These are phyloP conservation scores for Epinotia brunnichana DNA, from an alignment of 2,888 invertebrate species.

Conservation along the genomic window DNA sequence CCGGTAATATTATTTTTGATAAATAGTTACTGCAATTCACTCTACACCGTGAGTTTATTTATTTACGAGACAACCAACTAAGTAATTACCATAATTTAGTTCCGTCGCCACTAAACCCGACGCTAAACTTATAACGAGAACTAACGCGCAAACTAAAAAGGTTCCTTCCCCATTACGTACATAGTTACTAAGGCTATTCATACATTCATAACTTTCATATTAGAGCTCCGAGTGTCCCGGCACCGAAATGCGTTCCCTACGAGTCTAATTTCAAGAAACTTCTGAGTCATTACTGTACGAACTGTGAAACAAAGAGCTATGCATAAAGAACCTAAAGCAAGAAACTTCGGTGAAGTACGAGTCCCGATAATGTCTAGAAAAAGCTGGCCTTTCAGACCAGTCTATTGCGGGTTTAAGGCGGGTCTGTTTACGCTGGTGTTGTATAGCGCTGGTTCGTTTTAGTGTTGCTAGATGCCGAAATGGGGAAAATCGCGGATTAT, in stretches of 20 bases:
- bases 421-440: slow-evolving; percentile 50
- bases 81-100: slow-evolving; percentile 28
- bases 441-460: slow-evolving; percentile 22
- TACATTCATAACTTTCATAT: slow-evolving; percentile 57
- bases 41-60: background rate
- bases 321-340: slow-evolving; percentile 61
- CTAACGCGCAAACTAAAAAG: slow-evolving; percentile 31
- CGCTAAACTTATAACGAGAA: slow-evolving; percentile 33
- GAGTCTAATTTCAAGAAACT: slow-evolving; percentile 62
- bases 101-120: slow-evolving; percentile 6
- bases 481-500: no score
- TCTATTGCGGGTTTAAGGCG: background rate
- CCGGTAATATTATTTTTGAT: no score
- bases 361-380: slow-evolving; percentile 48
- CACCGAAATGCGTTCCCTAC: slow-evolving; percentile 51
- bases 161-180: slow-evolving; percentile 51
- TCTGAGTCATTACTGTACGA: slow-evolving; percentile 64
- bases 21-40: background rate
- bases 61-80: slow-evolving; percentile 7
- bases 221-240: slow-evolving; percentile 49
- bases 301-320: slow-evolving; percentile 64
- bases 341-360: slow-evolving; percentile 60
- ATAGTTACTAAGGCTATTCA: slow-evolving; percentile 44
- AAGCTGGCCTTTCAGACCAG: slow-evolving; percentile 42
- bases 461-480: no score